Base-by-base conservation (phyloP, 2,113 vertebrate species). In the Drymodes brunneopygia region DNA sequence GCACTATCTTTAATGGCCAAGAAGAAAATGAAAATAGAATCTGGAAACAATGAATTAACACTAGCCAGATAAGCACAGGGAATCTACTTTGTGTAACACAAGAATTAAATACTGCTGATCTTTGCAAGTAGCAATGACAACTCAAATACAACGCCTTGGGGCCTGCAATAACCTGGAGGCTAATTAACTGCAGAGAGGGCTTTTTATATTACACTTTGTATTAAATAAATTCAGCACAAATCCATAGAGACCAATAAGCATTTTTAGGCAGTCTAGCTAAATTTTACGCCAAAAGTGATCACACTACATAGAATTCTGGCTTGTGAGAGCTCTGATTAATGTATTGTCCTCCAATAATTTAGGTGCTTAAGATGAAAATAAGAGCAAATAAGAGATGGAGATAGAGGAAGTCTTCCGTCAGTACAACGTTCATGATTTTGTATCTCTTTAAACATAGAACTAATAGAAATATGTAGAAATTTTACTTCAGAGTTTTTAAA, bases 101-200 rank as follows among this genome's bases (percentile, higher is more conserved):
- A 73, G 75, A 51, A 92, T 86, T 85, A 93, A 97, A 94, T 92
- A 77, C 12, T 96, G 94, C 95, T 95, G 89, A 96, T 95, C 86
- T 81, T 36, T 69, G 74, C 86, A 95, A 84, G 85, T 81, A 90
- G 67, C 71, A 94, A 62, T 69, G 92, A 88, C 75, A 93, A 87
- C 57, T 50, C 85, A 74, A 93, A 94, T 29, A 70, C 28, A 53
- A 77, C 69, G 61, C 56, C 77, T 81, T 58, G 38, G 62, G 45
- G 50, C 82, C 60, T 69, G 74, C 64, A 95, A 70, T 90, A 92
- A 97, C 65, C 78, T 94, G 95, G 81, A 95, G 86, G 80, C 86
- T 94, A 95, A 95, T 97, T 95, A 97, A 77, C 75, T 66, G 45
- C 69, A 73, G 69, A 65, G 33, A 91, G 19, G 23, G 50, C 42